Percentiles rank a stretch among this genome's conserved stretches.
Conservation (phyloP, 2,113 vertebrate genomes). For the Varanus salvator region DNA sequence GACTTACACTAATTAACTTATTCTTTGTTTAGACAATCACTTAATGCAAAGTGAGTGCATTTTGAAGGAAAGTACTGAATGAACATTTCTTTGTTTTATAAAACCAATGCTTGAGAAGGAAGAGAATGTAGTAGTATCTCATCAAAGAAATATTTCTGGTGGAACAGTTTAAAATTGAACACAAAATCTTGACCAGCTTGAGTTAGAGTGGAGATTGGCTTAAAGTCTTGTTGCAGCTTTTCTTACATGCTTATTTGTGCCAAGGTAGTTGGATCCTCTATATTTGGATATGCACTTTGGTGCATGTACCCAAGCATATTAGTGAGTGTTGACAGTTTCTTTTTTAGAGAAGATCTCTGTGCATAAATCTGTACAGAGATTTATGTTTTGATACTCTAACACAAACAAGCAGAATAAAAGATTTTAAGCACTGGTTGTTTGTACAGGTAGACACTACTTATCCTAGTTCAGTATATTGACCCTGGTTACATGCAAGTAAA, state of each 20-base stretch:
- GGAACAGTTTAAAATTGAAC: constrained; percentile 45
- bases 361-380: constrained; percentile 25
- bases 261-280: constrained; percentile 53
- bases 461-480: not conserved
- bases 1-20: constrained; percentile 12
- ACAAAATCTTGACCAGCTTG: constrained; percentile 34
- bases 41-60: not conserved
- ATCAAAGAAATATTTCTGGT: constrained; percentile 33
- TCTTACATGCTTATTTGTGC: constrained; percentile 49
- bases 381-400: not conserved
- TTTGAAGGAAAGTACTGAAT: not conserved
- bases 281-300: constrained; percentile 64
- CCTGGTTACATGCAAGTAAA: not conserved
- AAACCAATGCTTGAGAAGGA: constrained; percentile 23
- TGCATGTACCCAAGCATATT: constrained; percentile 51
- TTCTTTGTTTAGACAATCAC: not conserved
- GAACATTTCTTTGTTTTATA: not conserved
- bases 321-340: constrained; percentile 45
- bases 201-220: constrained; percentile 38
- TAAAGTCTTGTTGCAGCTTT: constrained; percentile 7
- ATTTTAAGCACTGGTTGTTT: not conserved
- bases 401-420: not conserved
- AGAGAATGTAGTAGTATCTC: constrained; percentile 22
- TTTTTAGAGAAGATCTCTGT: constrained; percentile 53
- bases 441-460: not conserved